These are phyloP conservation scores for Mythimna loreyi DNA, from an alignment of 2,888 invertebrate species.

Conservation along the genomic window DNA sequence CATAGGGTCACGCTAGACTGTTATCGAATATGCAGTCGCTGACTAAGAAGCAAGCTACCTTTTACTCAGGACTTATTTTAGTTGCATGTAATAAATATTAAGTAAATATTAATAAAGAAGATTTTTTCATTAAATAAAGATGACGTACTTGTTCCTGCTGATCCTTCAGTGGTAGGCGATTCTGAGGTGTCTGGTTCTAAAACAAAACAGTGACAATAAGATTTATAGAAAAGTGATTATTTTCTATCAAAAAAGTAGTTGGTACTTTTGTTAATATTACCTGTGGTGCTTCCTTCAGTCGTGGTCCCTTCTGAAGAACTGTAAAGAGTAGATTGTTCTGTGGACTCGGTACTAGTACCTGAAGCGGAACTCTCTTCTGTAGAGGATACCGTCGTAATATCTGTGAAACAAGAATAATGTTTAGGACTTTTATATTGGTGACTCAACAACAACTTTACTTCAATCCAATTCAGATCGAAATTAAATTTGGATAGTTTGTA, in stretches of 20 bases:
- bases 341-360: constrained; percentile 13
- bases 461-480: no score
- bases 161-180: constrained; percentile 47
- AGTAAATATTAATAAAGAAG: neutral
- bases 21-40: no score
- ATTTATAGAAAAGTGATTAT: no score
- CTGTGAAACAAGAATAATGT: constrained; percentile 16
- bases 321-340: constrained; percentile 30
- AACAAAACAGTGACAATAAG: constrained; percentile 6
- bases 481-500: neutral
- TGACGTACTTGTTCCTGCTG: constrained; percentile 43
- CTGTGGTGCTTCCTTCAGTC: constrained; percentile 32
- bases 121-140: neutral
- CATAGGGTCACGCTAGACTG: no score
- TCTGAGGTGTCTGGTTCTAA: constrained; percentile 37
- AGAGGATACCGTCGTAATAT: constrained; percentile 16
- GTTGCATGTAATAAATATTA: no score
- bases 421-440: neutral
- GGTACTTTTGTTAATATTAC: constrained; percentile 18
- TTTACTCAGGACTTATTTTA: no score
- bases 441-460: no score
- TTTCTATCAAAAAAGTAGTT: neutral
- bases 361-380: constrained; percentile 27
- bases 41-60: no score
- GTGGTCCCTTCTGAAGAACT: constrained; percentile 38